Base-by-base conservation (phyloP, 2,113 vertebrate genomes). In the Pseudorasbora parva region DNA sequence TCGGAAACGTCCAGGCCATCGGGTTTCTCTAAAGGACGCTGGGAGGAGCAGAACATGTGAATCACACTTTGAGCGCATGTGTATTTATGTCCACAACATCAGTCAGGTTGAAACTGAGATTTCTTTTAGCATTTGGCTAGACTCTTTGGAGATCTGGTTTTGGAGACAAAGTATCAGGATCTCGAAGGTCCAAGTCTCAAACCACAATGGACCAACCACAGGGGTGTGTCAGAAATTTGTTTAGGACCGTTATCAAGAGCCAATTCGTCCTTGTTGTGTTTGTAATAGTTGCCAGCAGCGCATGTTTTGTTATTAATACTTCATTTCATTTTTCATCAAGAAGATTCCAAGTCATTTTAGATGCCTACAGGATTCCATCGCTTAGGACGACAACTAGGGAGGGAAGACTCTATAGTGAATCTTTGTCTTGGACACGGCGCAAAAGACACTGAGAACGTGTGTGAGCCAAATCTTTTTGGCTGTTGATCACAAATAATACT, bases 11-110 rank as follows among this genome's bases (percentile, higher is more conserved):
- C 98, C 93, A 99, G 95, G 88, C 98, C 98, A 0, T 99, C 98
- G 0, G 98, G 98, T 89, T 99, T 99, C 92, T 99, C 98, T 92
- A 99, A 92, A 88, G 98, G 98, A 88, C 98, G 95, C 98, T 99
- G 94, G 11, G 77, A 85, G 78, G 5, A 86, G 74, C 15, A 79
- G 30, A 85, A 81, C 57, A 84, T 30, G 41, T n/a, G 9, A 81
- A 56, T 81, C 62, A 68, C 43, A 68, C 25, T 64, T 77, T 57
- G 12, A 74, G 19, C 33, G 19, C 64, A 41, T 15, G 30, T 41
- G 54, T 23, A 60, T 59, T 78, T 60, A 21, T 43, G 73, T 77
- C 37, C 12, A 45, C 33, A 25, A 45, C 56, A 78, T 41, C 56
- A 78, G 57, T 78, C 75, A 64, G 77, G 77, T 45, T 64, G 23